Base-by-base conservation (phyloP, 2,113 vertebrate species). In the Notarius quadriscutis region DNA sequence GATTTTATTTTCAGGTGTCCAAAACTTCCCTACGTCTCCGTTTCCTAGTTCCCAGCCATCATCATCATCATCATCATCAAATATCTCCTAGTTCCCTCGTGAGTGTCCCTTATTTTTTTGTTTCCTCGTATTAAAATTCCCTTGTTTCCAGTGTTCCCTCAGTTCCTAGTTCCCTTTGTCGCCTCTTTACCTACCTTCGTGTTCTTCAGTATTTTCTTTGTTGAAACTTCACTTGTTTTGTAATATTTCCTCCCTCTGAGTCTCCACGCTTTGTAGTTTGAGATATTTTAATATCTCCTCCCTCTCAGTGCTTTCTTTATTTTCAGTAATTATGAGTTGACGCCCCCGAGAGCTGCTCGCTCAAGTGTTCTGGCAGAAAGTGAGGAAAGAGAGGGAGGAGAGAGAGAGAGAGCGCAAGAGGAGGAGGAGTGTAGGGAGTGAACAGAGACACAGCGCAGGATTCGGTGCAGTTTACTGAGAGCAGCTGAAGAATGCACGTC, bases 271-370 rank as follows among this genome's bases (percentile, higher is more conserved):
- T 72, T 51, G 74, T 41, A 72, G 69, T 79, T 57, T 9, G 25
- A 30, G 53, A 30, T 57, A 80, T 80, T 80, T 11, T 30, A 17
- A 34, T 34, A 20, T 80, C 78, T 6, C 27, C 53, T 80, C n/a
- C 53, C 27, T 57, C 53, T 58, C 34, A 18, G 53, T 80, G 78
- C 34, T 80, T 80, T 5, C 78, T 80, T 80, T 80, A 80, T 80
- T 80, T 10, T 80, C 78, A 58, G 92, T 94, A 95, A 94, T 96
- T 92, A 89, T 92, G 93, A 95, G 93, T 95, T 96, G 95, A 95
- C 92, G 95, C 95, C 96, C 96, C 94, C 94, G 89, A 95, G 95
- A 95, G 96, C 93, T 93, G 93, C 95, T 96, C 90, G 96, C 27
- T 83, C 55, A 48, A 81, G 34, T 69, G 95, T 95, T 94, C 95